A percentile compares a stretch with the other conserved stretches of the same genome.
Conservation (phyloP, 53 echinoderm and acorn worm species). For the Temnopleurus reevesii region DNA sequence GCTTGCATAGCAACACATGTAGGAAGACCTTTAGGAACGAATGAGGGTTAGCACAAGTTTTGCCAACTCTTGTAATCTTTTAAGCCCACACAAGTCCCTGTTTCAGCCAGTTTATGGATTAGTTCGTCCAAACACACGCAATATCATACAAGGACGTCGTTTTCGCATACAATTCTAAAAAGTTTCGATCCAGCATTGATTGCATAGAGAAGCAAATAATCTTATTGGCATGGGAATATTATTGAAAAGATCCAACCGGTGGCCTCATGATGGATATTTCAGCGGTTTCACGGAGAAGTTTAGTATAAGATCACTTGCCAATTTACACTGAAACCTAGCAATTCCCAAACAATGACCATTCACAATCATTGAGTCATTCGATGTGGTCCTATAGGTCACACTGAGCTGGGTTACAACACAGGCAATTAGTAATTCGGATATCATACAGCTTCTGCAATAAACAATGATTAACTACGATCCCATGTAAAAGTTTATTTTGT, state of each 20-base stretch:
- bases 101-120: slow-evolving; percentile 38
- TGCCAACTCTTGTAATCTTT: slow-evolving; percentile 41
- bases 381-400: not conserved
- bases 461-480: too few species aligned
- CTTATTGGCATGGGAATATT: not conserved
- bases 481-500: too few species aligned
- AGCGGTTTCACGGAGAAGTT: not conserved
- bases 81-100: slow-evolving; percentile 42
- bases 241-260: not conserved
- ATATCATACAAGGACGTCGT: not conserved
- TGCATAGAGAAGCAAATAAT: not conserved
- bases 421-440: not conserved
- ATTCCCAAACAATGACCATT: slow-evolving; percentile 1
- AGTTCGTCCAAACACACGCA: not conserved
- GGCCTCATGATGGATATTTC: not conserved
- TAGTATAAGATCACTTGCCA: not conserved
- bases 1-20: not conserved
- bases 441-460: not conserved
- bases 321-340: not conserved
- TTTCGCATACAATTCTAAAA: not conserved
- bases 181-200: not conserved
- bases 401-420: not conserved
- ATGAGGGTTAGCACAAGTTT: not conserved
- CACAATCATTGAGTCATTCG: not conserved
- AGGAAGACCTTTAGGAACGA: not conserved